Base-by-base conservation (phyloP, 2,888 invertebrate genomes). In the Lasioglossum oenotherae region DNA sequence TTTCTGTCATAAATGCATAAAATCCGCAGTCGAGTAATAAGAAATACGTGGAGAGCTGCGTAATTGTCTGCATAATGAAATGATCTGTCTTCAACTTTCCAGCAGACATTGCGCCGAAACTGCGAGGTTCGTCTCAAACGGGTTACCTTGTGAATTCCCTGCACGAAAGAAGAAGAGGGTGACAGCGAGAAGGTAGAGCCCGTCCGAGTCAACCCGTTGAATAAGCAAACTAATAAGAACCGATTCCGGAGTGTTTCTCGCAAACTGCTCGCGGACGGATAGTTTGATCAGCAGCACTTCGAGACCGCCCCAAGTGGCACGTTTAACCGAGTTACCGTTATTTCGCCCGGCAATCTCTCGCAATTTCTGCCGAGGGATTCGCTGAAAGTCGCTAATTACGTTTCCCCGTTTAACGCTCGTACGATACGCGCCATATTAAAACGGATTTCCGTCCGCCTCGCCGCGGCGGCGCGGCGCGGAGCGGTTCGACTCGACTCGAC, bases 181-280 rank as follows among this genome's bases (percentile, higher is more conserved):
- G 60, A 19, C 19, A 35, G 64, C 64, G 31, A 19, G 31, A 31
- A 31, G 31, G 31, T 64, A 8, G 19, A 19, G 19, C 60, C 27
- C 60, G 74, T n/a, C 46, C 78, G 80, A 74, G 74, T 71, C 73
- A 71, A 80, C 10, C 72, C 77, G 82, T 74, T 71, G 80, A 84
- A 78, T 85, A 80, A 74, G 79, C 79, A 82, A 82, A 90, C 88
- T 89, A 90, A 90, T 88, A 84, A 88, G 88, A 84, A 74, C 77
- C 78, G 82, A 89, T 88, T 89, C 78, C 75, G 60, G 90, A 86
- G 83, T 81, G 82, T 79, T 78, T 71, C 80, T 67, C 72, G 69
- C 10, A 23, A 60, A 74, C 72, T 75, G 64, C n/a, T 64, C 46
- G 75, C 78, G 44, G 27, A 19, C 5, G 84, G 69, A 80, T 82